A percentile compares a stretch with the other conserved stretches of the same genome.
Conservation (phyloP, 2,888 invertebrate genomes). For the Agrotis segetum region DNA sequence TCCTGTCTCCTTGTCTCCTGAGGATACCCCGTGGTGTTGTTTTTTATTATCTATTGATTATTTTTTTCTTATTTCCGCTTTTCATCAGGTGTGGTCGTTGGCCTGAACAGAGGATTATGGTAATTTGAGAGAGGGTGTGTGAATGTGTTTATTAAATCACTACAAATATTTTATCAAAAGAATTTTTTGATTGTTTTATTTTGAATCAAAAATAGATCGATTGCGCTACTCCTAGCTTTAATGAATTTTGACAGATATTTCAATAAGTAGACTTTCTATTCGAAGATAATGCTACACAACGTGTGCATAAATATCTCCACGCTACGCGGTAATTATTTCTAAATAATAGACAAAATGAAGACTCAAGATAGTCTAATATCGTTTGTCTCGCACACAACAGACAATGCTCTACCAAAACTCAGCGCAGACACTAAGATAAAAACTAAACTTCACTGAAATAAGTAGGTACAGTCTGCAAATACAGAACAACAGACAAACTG, state of each 20-base stretch:
- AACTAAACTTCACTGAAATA: conserved; percentile 37
- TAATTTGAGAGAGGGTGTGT: too few relatives aligned
- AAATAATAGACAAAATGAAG: neutral
- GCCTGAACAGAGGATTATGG: too few relatives aligned
- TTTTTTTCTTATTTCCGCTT: too few relatives aligned
- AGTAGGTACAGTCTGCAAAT: conserved; percentile 41
- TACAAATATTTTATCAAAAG: too few relatives aligned
- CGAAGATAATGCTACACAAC: neutral
- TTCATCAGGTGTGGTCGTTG: too few relatives aligned
- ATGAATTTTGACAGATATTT: neutral
- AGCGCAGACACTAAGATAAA: conserved; percentile 31
- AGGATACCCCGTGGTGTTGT: too few relatives aligned
- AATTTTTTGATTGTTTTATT: too few relatives aligned
- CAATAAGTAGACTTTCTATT: neutral
- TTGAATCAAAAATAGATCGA: too few relatives aligned
- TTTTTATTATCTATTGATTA: too few relatives aligned
- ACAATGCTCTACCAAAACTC: conserved; percentile 6
- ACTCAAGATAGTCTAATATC: neutral
- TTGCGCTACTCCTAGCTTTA: too few relatives aligned
- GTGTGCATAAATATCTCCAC: neutral
- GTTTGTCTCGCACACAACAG: neutral
- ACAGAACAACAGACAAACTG: conserved; percentile 46
- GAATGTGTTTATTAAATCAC: too few relatives aligned
- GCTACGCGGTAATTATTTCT: neutral
- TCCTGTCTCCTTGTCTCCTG: too few relatives aligned